Evolutionary conservation across 2,888 invertebrate species (phyloP), one percentile per base, ranked within the genome.

Genomic region (Diaperis boleti): DNA sequence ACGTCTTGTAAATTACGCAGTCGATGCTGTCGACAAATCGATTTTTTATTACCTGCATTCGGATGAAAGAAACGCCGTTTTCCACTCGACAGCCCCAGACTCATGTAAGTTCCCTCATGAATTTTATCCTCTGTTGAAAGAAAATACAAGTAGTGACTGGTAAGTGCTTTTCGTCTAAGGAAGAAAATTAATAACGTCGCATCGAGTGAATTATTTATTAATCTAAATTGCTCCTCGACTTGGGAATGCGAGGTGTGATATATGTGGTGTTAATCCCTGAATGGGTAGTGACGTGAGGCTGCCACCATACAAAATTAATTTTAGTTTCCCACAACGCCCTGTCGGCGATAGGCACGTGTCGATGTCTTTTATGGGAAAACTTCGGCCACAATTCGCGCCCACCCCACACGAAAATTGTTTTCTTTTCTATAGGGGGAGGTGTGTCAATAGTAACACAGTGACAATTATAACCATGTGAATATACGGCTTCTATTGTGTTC

Each of bases 351-450:
- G 55, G 61, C 64, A 64, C 64, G 64, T 64, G 64, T 61, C 57
- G 64, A 64, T 64, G 64, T 64, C 64, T 64, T 64, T 61, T 64
- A 64, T 64, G 64, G 64, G 64, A 64, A 64, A 64, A 64, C 50
- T 64, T 64, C 42, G 39, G 41, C 59, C 63, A 52, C 63, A 59
- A 45, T 59, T 56, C 55, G 50, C 37, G 55, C 50, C 17, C 47
- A 17, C 47, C 55, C 54, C 45, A 31, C 45, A 7, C n/a, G n/a
- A n/a, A 44, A 62, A 63, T 59, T 52, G 52, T 63, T 63, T 59
- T 59, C 59, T 63, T 63, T 52, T 50, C 37, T 62, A 49, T 37
- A 44, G 13, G 7, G 10, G 17, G n/a, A n/a, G n/a, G n/a, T n/a
- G n/a, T n/a, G n/a, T n/a, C n/a, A n/a, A n/a, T n/a, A n/a, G n/a